Base-by-base conservation (phyloP, 2,113 vertebrate genomes). In the Colinus virginianus region DNA sequence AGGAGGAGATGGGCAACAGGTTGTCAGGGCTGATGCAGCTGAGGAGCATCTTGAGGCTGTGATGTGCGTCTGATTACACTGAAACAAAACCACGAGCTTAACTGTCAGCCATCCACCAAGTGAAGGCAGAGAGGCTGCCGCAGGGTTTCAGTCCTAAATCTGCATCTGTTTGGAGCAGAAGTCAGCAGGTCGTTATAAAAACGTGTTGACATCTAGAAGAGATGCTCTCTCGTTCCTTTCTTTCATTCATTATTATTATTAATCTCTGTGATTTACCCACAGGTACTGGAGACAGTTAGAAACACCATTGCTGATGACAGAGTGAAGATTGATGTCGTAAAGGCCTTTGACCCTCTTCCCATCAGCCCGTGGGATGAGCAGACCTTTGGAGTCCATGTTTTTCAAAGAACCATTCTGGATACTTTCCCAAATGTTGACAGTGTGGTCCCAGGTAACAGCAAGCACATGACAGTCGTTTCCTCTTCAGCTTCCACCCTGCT, bases 311-410 rank as follows among this genome's bases (percentile, higher is more conserved):
- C 97, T 23, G 99, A 99, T 55, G 95, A 98, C 48, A 97, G 98
- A 83, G 98, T 99, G 78, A 98, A 98, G 87, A 93, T 99, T 1
- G 97, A 98, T 7, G 94, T 99, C 13, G 58, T 98, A 11, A 8
- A 79, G 5, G 98, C 98, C 20, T 98, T 98, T 91, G 98, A 99
- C 77, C 98, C 99, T 0, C 94, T 98, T 23, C 99, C 98, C 2
- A 4, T 98, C 96, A 99, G 99, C 78, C 98, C 98, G 3, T 97
- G 95, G 78, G 98, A 98, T 71, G 97, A 98, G 58, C 96, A 95
- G 55, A 96, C 98, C 2, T 98, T 99, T 78, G 99, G 98, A 64
- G 98, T 97, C 92, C 99, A 99, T 87, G 94, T 99, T 93, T 98
- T 99, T 42, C 98, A 97, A 89, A 98, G 97, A 91, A 99, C 98